Evolutionary conservation across 1,140 invertebrate genomes (phyloP).

Genomic region (Protaetia brevitarsis): DNA sequence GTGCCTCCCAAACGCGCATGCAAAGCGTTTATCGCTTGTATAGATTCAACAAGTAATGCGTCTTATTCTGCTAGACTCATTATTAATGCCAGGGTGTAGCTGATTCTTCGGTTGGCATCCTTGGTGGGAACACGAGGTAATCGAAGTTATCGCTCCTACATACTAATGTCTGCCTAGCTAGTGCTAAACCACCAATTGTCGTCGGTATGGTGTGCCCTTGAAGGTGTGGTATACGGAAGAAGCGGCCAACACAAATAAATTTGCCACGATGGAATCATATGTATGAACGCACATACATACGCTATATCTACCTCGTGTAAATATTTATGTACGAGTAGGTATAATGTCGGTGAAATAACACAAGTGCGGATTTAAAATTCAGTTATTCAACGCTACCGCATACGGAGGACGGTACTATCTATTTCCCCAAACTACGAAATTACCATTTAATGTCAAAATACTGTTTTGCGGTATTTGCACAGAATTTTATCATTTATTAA

Average conservation of each 20-base stretch:
- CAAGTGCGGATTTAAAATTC: constrained; percentile 20
- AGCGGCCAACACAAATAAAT: constrained; percentile 21
- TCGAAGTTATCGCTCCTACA: constrained; percentile 22
- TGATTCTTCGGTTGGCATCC: constrained; percentile 26
- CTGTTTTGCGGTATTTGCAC: constrained; percentile 10
- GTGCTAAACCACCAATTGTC: constrained; percentile 22
- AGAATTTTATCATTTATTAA: constrained; percentile 7
- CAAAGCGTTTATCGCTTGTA: not conserved
- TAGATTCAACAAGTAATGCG: constrained; percentile 10
- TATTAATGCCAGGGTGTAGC: constrained; percentile 26
- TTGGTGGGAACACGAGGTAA: constrained; percentile 29
- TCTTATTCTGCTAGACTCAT: constrained; percentile 21
- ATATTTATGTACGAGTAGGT: constrained; percentile 12
- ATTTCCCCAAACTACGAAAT: not conserved
- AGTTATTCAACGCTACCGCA: constrained; percentile 1
- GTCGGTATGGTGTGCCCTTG: constrained; percentile 23
- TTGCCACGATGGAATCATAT: not conserved
- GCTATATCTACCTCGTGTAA: no score
- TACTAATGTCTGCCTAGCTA: constrained; percentile 24
- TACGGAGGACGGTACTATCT: not conserved
- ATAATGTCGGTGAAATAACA: constrained; percentile 1
- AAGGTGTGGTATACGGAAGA: constrained; percentile 28
- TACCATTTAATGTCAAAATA: constrained; percentile 13
- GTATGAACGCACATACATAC: not conserved
- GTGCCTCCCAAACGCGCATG: not conserved